Evolutionary conservation across 1,140 invertebrate genomes (phyloP).

Genomic region (Apis laboriosa): DNA sequence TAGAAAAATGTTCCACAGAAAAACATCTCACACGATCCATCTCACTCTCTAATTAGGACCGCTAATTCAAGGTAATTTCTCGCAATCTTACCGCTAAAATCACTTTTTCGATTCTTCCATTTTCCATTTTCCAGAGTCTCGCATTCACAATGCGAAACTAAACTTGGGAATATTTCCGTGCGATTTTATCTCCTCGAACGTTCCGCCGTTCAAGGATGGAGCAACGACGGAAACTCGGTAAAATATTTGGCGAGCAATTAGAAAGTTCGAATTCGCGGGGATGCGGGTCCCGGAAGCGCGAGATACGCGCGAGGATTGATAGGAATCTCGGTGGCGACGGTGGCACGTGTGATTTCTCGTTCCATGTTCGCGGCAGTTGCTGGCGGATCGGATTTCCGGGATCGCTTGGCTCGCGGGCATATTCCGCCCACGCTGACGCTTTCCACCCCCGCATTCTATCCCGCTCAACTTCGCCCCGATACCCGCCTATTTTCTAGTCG

Average conservation of each 20-base stretch:
- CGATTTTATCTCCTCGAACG: constrained; percentile 11
- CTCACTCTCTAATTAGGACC: neutral
- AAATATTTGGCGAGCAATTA: constrained; percentile 28
- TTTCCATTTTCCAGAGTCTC: neutral
- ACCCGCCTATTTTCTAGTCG: neutral
- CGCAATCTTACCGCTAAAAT: neutral
- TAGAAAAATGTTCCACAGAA: too few species aligned
- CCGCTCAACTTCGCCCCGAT: neutral
- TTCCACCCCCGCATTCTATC: too few species aligned
- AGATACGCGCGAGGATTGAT: neutral
- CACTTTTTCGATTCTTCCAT: neutral
- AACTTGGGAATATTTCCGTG: neutral
- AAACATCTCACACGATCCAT: too few species aligned
- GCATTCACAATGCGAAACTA: neutral
- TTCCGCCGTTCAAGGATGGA: too few species aligned
- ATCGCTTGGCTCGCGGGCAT: neutral
- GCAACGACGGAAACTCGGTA: neutral
- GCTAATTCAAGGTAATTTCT: neutral
- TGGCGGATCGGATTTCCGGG: neutral
- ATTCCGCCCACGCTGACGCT: neutral
- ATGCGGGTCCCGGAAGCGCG: neutral
- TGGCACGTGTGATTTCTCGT: neutral
- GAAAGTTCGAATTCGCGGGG: neutral
- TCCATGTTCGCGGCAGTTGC: constrained; percentile 4
- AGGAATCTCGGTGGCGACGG: constrained; percentile 5